Conservation (phyloP, 2,888 invertebrate species). For the Sialis lutaria region DNA sequence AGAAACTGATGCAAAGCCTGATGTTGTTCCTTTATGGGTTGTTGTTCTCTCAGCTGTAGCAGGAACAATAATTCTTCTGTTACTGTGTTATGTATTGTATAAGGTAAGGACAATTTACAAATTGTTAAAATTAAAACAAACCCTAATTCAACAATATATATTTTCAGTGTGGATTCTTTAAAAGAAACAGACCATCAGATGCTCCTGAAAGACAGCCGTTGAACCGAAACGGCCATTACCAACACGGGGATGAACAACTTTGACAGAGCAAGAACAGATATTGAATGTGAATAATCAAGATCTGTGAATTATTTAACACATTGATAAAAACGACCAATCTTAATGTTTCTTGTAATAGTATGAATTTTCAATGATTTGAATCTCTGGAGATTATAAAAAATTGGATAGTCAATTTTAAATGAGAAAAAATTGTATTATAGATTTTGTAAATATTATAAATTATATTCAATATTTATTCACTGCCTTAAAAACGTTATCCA, state of each 20-base stretch:
- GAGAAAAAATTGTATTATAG: no score
- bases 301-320: no score
- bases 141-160: neutral
- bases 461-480: no score
- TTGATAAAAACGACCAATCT: no score
- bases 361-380: no score
- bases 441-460: no score
- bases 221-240: slow-evolving; percentile 52
- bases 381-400: no score
- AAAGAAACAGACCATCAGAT: slow-evolving; percentile 69
- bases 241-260: slow-evolving; percentile 57
- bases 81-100: slow-evolving; percentile 62
- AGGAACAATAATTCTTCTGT: slow-evolving; percentile 59
- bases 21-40: slow-evolving; percentile 72
- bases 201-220: slow-evolving; percentile 72
- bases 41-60: slow-evolving; percentile 68
- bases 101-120: slow-evolving; percentile 40
- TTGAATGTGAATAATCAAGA: no score
- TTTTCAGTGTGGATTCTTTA: slow-evolving; percentile 81
- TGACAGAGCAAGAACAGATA: slow-evolving; percentile 24
- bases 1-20: slow-evolving; percentile 41
- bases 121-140: slow-evolving; percentile 2
- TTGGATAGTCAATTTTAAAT: no score
- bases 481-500: no score
- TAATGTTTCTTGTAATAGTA: no score